Evolutionary conservation across 2,888 invertebrate species (phyloP).

Genomic region (Chrysopilus asiliformis): DNA sequence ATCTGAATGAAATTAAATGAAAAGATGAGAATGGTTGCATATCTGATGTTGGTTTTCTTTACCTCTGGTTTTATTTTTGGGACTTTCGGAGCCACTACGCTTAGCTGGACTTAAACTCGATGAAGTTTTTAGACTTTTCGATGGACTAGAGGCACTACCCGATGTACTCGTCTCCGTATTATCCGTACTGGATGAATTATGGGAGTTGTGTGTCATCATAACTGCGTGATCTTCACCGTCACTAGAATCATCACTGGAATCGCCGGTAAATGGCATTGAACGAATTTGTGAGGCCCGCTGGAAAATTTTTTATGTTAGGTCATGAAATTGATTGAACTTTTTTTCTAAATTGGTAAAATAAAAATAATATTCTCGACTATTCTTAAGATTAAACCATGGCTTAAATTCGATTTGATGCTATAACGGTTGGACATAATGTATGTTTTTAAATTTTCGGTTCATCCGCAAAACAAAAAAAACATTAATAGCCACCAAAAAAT

Average conservation of each 20-base stretch:
- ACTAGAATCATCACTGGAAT: conserved; percentile 89
- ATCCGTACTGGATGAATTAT: conserved; percentile 40
- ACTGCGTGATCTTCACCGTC: conserved; percentile 65
- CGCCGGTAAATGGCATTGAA: conserved; percentile 90
- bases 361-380: too few relatives aligned
- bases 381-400: not conserved
- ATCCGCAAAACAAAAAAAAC: too few relatives aligned
- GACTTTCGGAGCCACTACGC: conserved; percentile 66
- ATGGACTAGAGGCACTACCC: conserved; percentile 64
- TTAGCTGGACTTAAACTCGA: conserved; percentile 76
- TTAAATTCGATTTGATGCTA: not conserved
- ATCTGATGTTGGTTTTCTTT: conserved; percentile 24
- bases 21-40: not conserved
- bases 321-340: too few relatives aligned
- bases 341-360: too few relatives aligned
- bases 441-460: too few relatives aligned
- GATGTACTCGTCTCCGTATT: conserved; percentile 44
- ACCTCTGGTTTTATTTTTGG: conserved; percentile 73
- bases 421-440: too few relatives aligned
- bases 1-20: not conserved
- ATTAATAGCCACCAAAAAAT: too few relatives aligned
- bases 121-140: conserved; percentile 74
- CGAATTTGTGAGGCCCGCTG: conserved; percentile 89
- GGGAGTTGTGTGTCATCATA: conserved; percentile 36
- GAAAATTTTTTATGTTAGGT: too few relatives aligned